Base-by-base conservation (phyloP, 2,113 vertebrate species). In the Zosterops hypoxanthus region DNA sequence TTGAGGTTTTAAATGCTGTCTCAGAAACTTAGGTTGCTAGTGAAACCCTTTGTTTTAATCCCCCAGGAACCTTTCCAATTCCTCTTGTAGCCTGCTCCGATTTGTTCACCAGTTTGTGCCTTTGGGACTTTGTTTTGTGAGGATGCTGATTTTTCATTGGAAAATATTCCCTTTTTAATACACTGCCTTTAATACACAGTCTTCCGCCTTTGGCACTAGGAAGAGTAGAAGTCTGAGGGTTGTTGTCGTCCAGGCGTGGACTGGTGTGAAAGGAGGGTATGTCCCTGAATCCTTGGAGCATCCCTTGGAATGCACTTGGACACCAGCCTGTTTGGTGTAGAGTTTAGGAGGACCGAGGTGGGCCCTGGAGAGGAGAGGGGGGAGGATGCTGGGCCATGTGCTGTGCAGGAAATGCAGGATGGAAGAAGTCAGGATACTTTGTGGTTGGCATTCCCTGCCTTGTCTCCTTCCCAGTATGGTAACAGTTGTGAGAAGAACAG, bases 71-170 rank as follows among this genome's bases (percentile, higher is more conserved):
- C 80, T 36, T 92, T 61, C 66, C 11, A 6, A 6, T 91, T 55
- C 12, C 34, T 61, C 55, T 57, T 52, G 55, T 81, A 73, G 63
- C 76, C 42, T 50, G 68, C 64, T 93, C 81, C 0, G 0, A 72
- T 86, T 42, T 70, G 86, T 78, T 93, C 92, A 95, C 92, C 95
- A 1, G 91, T 95, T 94, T 64, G 96, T 95, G 92, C 95, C 94
- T 96, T 97, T 95, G 88, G 94, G 92, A 94, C 86, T 94, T 96
- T 75, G 91, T 66, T 95, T 96, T 81, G 60, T 88, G 92, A 89
- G 70, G 68, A 90, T 59, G 75, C 85, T 70, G 85, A 18, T 78
- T 79, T 86, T 44, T 59, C 75, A 23, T 49, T 73, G 71, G 69
- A 95, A 78, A 86, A 63, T 44, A 13, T 52, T 77, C 88, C 92